These are phyloP conservation scores for Halichoerus grypus DNA, from an alignment of 2,113 vertebrate species.

Conservation along the genomic window DNA sequence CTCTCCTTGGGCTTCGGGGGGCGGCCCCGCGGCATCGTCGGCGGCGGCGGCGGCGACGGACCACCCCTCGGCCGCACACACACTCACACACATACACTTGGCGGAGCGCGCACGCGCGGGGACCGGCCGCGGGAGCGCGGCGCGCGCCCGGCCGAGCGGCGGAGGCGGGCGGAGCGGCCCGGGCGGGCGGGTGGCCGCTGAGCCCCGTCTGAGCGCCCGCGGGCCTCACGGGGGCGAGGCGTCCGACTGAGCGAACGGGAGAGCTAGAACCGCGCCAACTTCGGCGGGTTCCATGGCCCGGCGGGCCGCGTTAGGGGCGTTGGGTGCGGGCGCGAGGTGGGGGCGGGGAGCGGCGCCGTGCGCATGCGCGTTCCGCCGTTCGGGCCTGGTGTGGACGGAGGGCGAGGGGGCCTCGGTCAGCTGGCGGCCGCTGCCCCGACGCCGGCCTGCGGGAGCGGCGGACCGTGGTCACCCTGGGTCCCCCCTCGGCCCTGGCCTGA, in stretches of 20 bases:
- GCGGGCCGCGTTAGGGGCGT: not conserved
- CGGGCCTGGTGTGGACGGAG: not conserved
- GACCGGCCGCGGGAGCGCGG: slow-evolving; percentile 41
- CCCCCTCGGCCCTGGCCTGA: not conserved
- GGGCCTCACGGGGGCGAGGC: slow-evolving; percentile 54
- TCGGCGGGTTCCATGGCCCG: slow-evolving; percentile 71
- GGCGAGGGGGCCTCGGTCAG: not conserved
- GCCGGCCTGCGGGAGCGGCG: not conserved
- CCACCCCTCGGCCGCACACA: slow-evolving; percentile 63
- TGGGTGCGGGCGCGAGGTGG: not conserved
- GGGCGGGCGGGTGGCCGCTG: not conserved
- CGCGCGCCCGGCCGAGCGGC: slow-evolving; percentile 54
- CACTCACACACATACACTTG: slow-evolving; percentile 76
- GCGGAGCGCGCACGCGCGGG: slow-evolving; percentile 42
- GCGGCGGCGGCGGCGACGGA: slow-evolving; percentile 58
- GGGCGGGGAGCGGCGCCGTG: slow-evolving; percentile 53
- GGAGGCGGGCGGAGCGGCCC: slow-evolving; percentile 33
- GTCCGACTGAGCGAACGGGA: not conserved
- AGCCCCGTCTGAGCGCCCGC: not conserved
- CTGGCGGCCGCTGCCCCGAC: not conserved
- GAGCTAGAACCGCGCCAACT: not conserved
- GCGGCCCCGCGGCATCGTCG: slow-evolving; percentile 97
- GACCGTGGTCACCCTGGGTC: not conserved
- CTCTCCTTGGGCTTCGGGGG: slow-evolving; percentile 93
- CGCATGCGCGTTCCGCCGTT: slow-evolving; percentile 60